Evolutionary conservation across 2,797 vertebrate genomes (phyloP).

Genomic region (Salarias fasciatus): DNA sequence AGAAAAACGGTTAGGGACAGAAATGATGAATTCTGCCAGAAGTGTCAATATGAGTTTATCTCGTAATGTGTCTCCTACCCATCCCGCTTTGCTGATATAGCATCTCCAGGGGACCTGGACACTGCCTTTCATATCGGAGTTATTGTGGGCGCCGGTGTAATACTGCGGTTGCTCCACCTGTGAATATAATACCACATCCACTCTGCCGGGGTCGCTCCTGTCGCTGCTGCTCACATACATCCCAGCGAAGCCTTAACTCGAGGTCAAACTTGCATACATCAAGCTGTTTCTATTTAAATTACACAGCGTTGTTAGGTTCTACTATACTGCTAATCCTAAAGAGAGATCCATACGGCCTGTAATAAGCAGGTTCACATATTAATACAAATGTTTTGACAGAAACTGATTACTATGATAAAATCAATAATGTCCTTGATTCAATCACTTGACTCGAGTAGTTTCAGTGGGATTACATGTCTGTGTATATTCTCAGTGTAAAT

Average conservation of each 20-base stretch:
- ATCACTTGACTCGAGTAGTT: no score
- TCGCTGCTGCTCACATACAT: neutral
- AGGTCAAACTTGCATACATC: conserved; percentile 5
- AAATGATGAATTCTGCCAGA: conserved; percentile 59
- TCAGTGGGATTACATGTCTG: no score
- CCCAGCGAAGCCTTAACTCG: conserved; percentile 11
- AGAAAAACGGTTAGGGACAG: conserved; percentile 45
- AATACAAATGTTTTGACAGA: no score
- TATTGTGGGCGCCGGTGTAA: conserved; percentile 34
- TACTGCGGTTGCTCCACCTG: conserved; percentile 28
- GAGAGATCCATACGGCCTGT: no score
- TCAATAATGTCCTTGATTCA: no score
- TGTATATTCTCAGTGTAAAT: no score
- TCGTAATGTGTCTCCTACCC: conserved; percentile 51
- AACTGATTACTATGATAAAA: no score
- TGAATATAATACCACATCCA: conserved; percentile 41
- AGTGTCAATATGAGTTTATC: conserved; percentile 67
- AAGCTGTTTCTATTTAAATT: no score
- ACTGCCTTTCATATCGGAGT: conserved; percentile 55
- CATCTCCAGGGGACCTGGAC: conserved; percentile 45
- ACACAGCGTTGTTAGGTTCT: no score
- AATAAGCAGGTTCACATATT: no score
- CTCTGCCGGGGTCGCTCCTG: conserved; percentile 26
- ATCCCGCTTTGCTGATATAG: conserved; percentile 53
- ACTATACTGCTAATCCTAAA: no score